These are phyloP conservation scores for Lithophane ornitopus DNA, from an alignment of 2,888 invertebrate species.

Conservation along the genomic window DNA sequence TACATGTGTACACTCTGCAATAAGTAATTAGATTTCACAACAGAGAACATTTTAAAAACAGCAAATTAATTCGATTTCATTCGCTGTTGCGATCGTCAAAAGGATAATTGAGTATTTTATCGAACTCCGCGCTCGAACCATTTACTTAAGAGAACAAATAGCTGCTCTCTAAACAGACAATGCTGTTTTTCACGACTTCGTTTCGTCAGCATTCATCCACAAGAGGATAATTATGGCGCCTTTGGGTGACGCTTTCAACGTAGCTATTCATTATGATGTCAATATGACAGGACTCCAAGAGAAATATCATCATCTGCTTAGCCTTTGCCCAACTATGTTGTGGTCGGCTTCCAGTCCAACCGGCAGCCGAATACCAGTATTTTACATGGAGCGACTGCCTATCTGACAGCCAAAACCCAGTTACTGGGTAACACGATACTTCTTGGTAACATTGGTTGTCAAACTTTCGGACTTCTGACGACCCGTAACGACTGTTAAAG, in stretches of 20 bases:
- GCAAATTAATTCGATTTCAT: constrained; percentile 37
- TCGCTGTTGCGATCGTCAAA: constrained; percentile 25
- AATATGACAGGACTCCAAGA: neutral
- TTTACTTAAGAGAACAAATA: constrained; percentile 33
- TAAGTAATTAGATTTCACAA: constrained; percentile 3
- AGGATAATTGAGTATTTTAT: constrained; percentile 32
- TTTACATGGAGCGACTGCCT: too few relatives aligned
- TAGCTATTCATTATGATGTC: neutral
- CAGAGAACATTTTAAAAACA: constrained; percentile 25
- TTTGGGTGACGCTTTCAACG: neutral
- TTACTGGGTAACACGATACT: too few relatives aligned
- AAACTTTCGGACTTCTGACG: too few relatives aligned
- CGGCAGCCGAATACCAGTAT: too few relatives aligned
- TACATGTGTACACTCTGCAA: neutral
- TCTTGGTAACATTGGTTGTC: too few relatives aligned
- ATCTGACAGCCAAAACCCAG: too few relatives aligned
- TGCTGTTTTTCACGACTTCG: neutral
- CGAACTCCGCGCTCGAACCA: constrained; percentile 12
- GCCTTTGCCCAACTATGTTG: too few relatives aligned
- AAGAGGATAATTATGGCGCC: neutral
- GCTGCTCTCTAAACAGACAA: neutral
- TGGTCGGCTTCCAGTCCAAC: too few relatives aligned
- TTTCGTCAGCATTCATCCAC: neutral
- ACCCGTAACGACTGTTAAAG: too few relatives aligned
- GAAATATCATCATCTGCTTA: neutral